These are phyloP conservation scores for Siphonodentalium dalli DNA, from an alignment of 2,888 invertebrate genomes.

Conservation along the genomic window DNA sequence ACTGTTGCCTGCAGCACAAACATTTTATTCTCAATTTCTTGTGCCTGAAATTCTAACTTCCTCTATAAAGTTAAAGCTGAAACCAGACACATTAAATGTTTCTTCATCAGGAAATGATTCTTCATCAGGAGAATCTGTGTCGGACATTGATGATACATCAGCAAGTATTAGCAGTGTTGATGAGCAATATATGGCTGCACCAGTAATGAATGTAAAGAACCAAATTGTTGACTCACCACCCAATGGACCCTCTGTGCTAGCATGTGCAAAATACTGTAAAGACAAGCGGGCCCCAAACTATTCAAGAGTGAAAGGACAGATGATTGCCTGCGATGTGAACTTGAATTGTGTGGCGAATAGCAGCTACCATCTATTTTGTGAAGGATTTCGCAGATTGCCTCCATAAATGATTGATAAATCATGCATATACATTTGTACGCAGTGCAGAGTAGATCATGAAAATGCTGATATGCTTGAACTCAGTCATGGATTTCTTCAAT, in stretches of 20 bases:
- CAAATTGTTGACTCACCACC: too few species aligned
- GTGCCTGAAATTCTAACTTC: constrained; percentile 8
- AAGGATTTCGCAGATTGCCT: constrained; percentile 4
- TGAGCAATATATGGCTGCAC: too few species aligned
- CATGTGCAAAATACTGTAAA: constrained; percentile 3
- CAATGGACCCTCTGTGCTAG: too few species aligned
- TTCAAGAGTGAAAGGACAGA: constrained; percentile 6
- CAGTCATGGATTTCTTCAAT: too few species aligned
- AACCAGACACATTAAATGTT: too few species aligned
- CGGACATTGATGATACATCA: too few species aligned
- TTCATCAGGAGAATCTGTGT: too few species aligned
- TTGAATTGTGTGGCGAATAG: constrained; percentile 2
- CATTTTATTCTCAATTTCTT: constrained; percentile 1
- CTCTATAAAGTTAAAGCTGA: too few species aligned
- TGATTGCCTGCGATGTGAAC: constrained; percentile 12
- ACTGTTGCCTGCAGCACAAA: not conserved
- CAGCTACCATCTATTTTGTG: constrained; percentile 15
- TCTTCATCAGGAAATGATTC: too few species aligned
- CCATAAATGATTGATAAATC: not conserved
- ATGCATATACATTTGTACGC: constrained; percentile 7
- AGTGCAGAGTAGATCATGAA: not conserved
- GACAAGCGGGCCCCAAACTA: constrained; percentile 3
- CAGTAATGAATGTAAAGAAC: too few species aligned
- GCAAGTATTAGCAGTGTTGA: too few species aligned
- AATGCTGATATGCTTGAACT: too few species aligned